Evolutionary conservation across 37 sponge, comb jelly and placozoan species (phyloP).

Genomic region (Aplysina aerophoba): DNA sequence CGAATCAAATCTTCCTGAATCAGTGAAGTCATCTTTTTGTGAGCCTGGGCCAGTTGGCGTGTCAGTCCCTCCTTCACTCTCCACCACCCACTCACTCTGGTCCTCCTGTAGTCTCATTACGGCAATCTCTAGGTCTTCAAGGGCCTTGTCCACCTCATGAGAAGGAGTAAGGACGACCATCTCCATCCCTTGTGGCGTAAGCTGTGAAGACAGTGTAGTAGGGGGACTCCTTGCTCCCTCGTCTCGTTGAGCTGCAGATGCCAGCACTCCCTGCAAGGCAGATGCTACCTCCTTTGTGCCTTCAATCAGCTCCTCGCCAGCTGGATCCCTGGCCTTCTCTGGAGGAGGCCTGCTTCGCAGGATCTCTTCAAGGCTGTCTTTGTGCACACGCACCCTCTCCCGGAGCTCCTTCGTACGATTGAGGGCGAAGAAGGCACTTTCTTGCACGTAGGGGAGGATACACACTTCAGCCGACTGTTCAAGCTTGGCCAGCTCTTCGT

Average conservation of each 20-base stretch:
- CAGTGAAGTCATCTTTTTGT: not conserved
- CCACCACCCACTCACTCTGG: no score
- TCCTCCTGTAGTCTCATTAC: not conserved
- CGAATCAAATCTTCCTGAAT: constrained; percentile 5
- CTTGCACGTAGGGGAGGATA: constrained; percentile 40
- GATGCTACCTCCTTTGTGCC: constrained; percentile 23
- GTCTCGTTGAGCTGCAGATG: not conserved
- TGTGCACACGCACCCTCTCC: constrained; percentile 45
- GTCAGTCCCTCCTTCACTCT: no score
- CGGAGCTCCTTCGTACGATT: constrained; percentile 63
- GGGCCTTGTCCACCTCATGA: constrained; percentile 20
- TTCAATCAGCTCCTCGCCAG: constrained; percentile 2
- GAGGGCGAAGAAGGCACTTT: constrained; percentile 65
- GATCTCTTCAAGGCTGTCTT: constrained; percentile 38
- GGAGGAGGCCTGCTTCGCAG: not conserved
- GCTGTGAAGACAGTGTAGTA: constrained; percentile 20
- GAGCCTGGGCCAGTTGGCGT: no score
- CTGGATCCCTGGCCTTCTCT: not conserved
- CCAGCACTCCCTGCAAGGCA: constrained; percentile 15
- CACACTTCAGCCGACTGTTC: constrained; percentile 42
- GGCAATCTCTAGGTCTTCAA: constrained; percentile 19
- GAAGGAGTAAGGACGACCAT: not conserved
- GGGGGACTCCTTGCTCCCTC: no score
- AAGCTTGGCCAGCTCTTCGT: constrained; percentile 44
- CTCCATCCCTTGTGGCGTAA: not conserved